Conservation (phyloP, 2,797 vertebrate genomes). For the Dendrocincla tyrannina region DNA sequence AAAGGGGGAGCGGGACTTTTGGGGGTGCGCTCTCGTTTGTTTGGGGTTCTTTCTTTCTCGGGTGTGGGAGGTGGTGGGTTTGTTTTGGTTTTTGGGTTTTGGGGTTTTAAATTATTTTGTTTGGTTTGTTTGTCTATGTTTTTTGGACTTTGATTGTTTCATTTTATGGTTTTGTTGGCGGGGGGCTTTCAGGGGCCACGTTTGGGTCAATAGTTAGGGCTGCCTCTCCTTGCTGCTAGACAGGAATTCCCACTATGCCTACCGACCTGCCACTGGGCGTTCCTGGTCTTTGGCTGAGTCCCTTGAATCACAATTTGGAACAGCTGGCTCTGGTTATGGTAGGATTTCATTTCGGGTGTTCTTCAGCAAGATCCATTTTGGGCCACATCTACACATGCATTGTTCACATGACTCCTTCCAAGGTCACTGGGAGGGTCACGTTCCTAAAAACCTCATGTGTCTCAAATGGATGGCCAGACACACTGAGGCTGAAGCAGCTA, state of each 20-base stretch:
- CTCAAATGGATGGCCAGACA: not conserved
- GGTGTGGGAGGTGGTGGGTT: too few species aligned
- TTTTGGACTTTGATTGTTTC: not conserved
- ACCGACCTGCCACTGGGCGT: too few species aligned
- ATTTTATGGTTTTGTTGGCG: not conserved
- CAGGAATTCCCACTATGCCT: accelerated
- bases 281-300: too few species aligned
- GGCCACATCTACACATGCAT: too few species aligned
- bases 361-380: not conserved
- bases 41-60: too few species aligned
- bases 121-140: accelerated
- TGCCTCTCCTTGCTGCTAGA: not conserved
- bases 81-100: too few species aligned
- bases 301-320: not conserved
- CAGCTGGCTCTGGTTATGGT: not conserved
- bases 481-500: not conserved
- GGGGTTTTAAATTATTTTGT: accelerated
- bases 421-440: not conserved
- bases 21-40: too few species aligned
- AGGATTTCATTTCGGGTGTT: not conserved
- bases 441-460: not conserved
- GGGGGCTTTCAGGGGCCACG: not conserved
- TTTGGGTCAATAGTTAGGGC: accelerated
- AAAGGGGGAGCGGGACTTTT: too few species aligned
- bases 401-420: not conserved